Evolutionary conservation across 2,113 vertebrate genomes (phyloP), one percentile per base, ranked within the genome.

Genomic region (Anseranas semipalmata): DNA sequence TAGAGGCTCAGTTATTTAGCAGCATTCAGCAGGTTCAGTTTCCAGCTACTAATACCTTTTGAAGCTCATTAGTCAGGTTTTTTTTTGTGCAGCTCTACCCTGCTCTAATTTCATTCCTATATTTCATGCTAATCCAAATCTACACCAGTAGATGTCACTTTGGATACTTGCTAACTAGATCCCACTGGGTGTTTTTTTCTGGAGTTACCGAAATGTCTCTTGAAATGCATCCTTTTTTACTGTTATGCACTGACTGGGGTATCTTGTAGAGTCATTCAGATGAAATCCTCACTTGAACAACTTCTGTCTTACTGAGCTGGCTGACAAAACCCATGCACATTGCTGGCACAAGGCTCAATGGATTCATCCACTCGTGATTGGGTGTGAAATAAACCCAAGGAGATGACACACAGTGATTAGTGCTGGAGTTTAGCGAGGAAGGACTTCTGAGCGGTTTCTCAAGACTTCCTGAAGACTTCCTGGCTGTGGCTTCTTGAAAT

Each of bases 91-190:
- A 84, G 25, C 39, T 91, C 59, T 93, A 27, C 37, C 30, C 87
- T 80, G 21, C 67, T 94, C 17, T 48, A 21, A 66, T 53, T 55
- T 45, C 1, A 6, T 75, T 82, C 58, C 65, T 85, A 18, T 5
- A 15, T 67, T 93, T 81, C 50, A 71, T 6, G 3, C 58, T 92
- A 94, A 91, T 93, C 74, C 78, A 77, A 71, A 56, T 56, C 48
- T 83, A 32, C 41, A 76, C 87, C 78, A 76, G 87, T 87, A 93
- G 95, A 76, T 95, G 77, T 95, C 93, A 94, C 67, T 82, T 96
- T 78, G 89, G 58, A 95, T 85, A 85, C 77, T 95, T 78, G 37
- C 39, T 85, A 95, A 85, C 0, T 1, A 89, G 68, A 86, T 91
- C 87, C 53, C 78, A 83, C 33, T 66, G 71, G 68, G 45, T 76